A percentile compares a stretch with the other conserved stretches of the same genome.
Conservation (phyloP, 2,888 invertebrate genomes). For the Sesamia inferens region DNA sequence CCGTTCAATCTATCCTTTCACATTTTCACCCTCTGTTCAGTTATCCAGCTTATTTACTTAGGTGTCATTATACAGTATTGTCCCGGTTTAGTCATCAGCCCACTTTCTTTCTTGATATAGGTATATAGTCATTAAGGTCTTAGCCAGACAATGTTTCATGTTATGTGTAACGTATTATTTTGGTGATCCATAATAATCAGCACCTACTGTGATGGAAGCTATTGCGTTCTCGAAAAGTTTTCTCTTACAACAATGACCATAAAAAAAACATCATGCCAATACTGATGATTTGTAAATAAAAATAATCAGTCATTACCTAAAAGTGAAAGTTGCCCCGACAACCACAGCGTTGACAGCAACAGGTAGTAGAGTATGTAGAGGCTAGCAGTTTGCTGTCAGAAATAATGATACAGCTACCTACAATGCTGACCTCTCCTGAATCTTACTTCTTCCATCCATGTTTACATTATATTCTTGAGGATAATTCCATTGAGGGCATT, state of each 20-base stretch:
- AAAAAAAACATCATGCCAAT: constrained; percentile 56
- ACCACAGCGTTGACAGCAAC: constrained; percentile 41
- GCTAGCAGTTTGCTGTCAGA: constrained; percentile 30
- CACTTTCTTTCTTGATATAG: constrained; percentile 56
- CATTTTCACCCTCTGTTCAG: constrained; percentile 47
- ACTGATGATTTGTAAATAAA: constrained; percentile 40
- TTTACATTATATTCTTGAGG: constrained; percentile 18
- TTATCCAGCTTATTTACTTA: constrained; percentile 53
- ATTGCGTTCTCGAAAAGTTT: constrained; percentile 17
- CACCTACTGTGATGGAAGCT: constrained; percentile 39
- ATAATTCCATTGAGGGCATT: constrained; percentile 27
- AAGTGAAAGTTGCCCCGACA: constrained; percentile 54
- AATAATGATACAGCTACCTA: constrained; percentile 20
- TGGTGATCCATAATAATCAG: constrained; percentile 28
- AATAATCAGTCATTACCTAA: constrained; percentile 57
- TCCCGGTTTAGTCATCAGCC: constrained; percentile 65
- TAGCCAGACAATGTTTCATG: constrained; percentile 25
- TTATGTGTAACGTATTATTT: constrained; percentile 40
- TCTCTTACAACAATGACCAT: constrained; percentile 26
- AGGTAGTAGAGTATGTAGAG: constrained; percentile 34
- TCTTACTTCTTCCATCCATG: constrained; percentile 37
- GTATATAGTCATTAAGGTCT: constrained; percentile 10
- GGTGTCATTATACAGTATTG: constrained; percentile 35
- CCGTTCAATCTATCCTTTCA: constrained; percentile 60
- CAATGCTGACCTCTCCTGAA: constrained; percentile 36